A percentile compares a stretch with the other conserved stretches of the same genome.
Evolutionary conservation across 2,113 vertebrate species (phyloP).

Genomic region (Furnarius figulus): DNA sequence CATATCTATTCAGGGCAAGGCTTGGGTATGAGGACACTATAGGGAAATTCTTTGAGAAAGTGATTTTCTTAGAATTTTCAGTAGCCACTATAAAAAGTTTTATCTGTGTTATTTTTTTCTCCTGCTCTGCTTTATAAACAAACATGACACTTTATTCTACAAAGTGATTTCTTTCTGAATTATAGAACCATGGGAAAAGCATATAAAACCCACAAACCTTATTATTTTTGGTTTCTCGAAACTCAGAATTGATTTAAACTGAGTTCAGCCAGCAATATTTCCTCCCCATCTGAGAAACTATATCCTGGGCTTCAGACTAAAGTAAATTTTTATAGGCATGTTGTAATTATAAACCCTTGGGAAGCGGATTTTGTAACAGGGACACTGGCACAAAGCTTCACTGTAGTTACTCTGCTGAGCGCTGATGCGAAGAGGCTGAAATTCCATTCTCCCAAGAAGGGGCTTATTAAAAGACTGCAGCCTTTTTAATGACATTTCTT

Average conservation of each 20-base stretch:
- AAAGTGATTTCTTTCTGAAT: slow-evolving; percentile 57
- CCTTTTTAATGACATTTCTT: slow-evolving; percentile 53
- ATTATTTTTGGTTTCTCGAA: slow-evolving; percentile 61
- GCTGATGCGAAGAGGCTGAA: neutral
- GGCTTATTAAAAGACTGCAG: slow-evolving; percentile 51
- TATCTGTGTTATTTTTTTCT: slow-evolving; percentile 26
- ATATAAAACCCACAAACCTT: slow-evolving; percentile 55
- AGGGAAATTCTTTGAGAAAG: neutral
- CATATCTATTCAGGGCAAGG: neutral
- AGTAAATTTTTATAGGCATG: slow-evolving; percentile 52
- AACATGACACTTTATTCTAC: slow-evolving; percentile 57
- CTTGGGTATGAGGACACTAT: neutral
- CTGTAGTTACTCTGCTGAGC: neutral
- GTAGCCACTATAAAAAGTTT: slow-evolving; percentile 28
- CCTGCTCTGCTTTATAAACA: neutral
- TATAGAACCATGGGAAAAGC: slow-evolving; percentile 44
- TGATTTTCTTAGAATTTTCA: slow-evolving; percentile 24
- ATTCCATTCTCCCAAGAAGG: slow-evolving; percentile 47
- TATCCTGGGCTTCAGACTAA: slow-evolving; percentile 30
- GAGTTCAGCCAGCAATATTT: slow-evolving; percentile 56
- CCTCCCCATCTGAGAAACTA: neutral
- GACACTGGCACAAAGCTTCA: neutral
- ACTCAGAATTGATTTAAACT: slow-evolving; percentile 59
- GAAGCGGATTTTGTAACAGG: neutral
- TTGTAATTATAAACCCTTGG: slow-evolving; percentile 60